Base-by-base conservation (phyloP, 2,797 vertebrate species). In the Pagetopsis macropterus region DNA sequence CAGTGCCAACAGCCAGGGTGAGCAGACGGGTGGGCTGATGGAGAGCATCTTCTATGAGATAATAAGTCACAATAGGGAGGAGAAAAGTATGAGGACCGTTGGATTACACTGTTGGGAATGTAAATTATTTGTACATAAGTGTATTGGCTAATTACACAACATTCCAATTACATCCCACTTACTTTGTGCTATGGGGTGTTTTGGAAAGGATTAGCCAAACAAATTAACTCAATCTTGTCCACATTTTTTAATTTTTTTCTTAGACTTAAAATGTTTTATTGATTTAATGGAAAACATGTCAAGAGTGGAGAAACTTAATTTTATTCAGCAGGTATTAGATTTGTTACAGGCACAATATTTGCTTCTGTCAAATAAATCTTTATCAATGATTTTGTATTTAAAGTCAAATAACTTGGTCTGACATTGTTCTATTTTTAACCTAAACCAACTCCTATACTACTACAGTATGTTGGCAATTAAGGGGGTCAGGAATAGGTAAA, bases 1-100 rank as follows among this genome's bases (percentile, higher is more conserved):
- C 11, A 52, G 46, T 92, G 92, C 91, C 90, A 91, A 88, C 75
- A 88, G 78, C 70, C 12, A 83, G 80, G 82, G 68, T 80, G 86
- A 89, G 83, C 89, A 91, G 90, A 90, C 86, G 83, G 88, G 81
- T 83, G 81, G 88, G 83, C 81, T 87, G 90, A 90, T 89, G 86
- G 90, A 87, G 88, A 92, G 75, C 85, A 85, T 88, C 87, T 79
- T 87, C 85, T 84, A 84, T 78, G 86, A 79, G 84, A 89, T 89
- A 86, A 91, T 89, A 88, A 91, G 85, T 90, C 84, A 89, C 88
- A 92, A 89, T 85, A 71, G 85, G 87, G 85, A 85, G 79, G 81
- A 78, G 74, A 73, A 65, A 72, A 83, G 75, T 83, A 70, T 61
- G 45, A 79, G 48, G 66, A 81, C 65, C 76, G 61, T 68, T 79